Percentiles rank a stretch among this genome's conserved stretches.
phyloP scores from a whole-genome alignment of 2,113 vertebrate species.

The Recurvirostra avosetta region DNA sequence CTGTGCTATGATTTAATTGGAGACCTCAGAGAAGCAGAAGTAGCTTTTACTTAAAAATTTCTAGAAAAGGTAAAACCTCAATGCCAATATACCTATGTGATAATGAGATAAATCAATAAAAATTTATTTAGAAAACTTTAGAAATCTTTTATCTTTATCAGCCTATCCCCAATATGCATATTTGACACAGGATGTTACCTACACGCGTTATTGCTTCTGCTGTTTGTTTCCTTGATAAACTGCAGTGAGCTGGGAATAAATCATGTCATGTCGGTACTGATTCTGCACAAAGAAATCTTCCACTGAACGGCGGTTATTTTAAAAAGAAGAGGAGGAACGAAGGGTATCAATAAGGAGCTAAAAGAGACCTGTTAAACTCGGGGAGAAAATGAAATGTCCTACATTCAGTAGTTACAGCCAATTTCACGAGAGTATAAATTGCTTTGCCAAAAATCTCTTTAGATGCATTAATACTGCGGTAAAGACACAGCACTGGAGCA shows the following conservation, averaged over 20 bases:
- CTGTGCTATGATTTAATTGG: background rate
- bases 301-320: background rate
- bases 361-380: background rate
- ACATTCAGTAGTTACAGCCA: conserved; percentile 39
- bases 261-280: background rate
- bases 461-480: conserved; percentile 45
- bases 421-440: conserved; percentile 52
- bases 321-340: conserved; percentile 1
- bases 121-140: background rate
- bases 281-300: conserved; percentile 23
- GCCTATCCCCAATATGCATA: background rate
- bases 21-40: background rate
- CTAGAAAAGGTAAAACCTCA: background rate
- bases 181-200: background rate
- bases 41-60: background rate
- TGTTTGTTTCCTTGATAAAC: conserved; percentile 49
- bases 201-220: background rate
- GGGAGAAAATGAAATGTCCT: background rate
- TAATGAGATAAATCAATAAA: background rate
- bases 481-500: conserved; percentile 16
- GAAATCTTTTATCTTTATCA: background rate
- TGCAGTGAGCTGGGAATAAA: conserved; percentile 20
- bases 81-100: fast-evolving
- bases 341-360: conserved; percentile 11
- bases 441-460: conserved; percentile 62